A percentile compares a stretch with the other conserved stretches of the same genome.
Conservation (phyloP, 1,140 invertebrate species). For the Lerema accius region DNA sequence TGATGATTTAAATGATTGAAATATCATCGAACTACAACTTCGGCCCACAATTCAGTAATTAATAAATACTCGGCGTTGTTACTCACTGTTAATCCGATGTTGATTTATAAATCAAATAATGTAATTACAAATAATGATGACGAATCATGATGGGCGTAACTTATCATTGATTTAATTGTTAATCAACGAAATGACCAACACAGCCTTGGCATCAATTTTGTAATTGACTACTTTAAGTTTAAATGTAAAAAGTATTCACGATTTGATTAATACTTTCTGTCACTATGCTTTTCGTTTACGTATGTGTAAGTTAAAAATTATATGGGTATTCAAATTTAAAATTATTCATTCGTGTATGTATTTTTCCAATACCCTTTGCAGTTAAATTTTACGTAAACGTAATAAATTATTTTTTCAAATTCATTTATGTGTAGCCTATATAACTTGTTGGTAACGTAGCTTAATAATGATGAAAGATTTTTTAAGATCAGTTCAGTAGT, state of each 20-base stretch:
- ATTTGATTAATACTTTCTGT: no score
- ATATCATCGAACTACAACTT: not conserved
- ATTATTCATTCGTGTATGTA: no score
- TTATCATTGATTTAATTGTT: constrained; percentile 35
- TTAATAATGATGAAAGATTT: no score
- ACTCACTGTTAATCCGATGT: constrained; percentile 1
- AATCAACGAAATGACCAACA: constrained; percentile 39
- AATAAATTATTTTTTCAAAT: no score
- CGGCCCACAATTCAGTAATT: not conserved
- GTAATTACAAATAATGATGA: constrained; percentile 26
- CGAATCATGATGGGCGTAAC: constrained; percentile 34
- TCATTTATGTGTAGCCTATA: no score
- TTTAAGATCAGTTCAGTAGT: no score
- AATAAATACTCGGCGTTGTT: not conserved
- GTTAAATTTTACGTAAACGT: no score
- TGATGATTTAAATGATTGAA: not conserved
- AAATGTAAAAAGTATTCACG: not conserved
- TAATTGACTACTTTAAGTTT: not conserved
- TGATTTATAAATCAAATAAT: constrained; percentile 17
- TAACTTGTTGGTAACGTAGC: no score
- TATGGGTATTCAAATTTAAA: no score
- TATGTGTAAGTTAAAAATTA: no score
- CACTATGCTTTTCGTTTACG: no score
- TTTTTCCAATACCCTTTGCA: no score
- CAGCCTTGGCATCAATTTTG: constrained; percentile 41